Evolutionary conservation across 2,888 invertebrate species (phyloP), one percentile per base, ranked within the genome.

Genomic region (Steinernema scapterisci): DNA sequence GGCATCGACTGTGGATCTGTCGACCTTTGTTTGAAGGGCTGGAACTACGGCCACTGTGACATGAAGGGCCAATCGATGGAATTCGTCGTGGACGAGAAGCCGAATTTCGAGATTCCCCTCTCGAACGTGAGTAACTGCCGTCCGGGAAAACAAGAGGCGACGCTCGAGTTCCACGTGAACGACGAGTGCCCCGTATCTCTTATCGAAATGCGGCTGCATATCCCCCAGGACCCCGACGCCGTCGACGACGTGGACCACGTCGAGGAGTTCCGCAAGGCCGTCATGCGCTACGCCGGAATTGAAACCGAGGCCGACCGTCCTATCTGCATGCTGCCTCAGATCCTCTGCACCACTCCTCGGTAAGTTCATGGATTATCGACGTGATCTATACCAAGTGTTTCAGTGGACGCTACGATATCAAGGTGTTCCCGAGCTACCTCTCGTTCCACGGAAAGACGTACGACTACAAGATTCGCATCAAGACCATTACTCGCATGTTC

Each of bases 401-500:
- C 90, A 94, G 94, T 90, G 96, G 96, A 91, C 94, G 95, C 81
- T 96, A 96, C 88, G 95, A 95, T 88, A 94, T 96, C 89, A 96
- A 95, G 89, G 92, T 96, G 76, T 96, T 94, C 89, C 93, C 94
- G 72, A 91, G 93, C 0, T 95, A 95, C 88, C 92, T 95, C 84
- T 94, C 95, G 89, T 91, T 95, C 76, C 95, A 95, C 87, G 95
- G 95, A 86, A 99, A 99, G 91, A 97, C 99, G 0, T 99, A 97
- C 88, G 99, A 99, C 90, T 99, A 99, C 91, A 99, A 99, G 90
- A 97, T 99, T 83, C 97, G 97, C 0, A 94, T 95, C 92, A 94
- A 94, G 0, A 96, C 97, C 0, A 96, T 99, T 2, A 90, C 97
- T 19, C 92, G 99, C 7, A 89, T 99, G 19, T 99, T 99, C 88